phyloP scores from a whole-genome alignment of 2,113 vertebrate species.

The Pungitius pungitius region DNA sequence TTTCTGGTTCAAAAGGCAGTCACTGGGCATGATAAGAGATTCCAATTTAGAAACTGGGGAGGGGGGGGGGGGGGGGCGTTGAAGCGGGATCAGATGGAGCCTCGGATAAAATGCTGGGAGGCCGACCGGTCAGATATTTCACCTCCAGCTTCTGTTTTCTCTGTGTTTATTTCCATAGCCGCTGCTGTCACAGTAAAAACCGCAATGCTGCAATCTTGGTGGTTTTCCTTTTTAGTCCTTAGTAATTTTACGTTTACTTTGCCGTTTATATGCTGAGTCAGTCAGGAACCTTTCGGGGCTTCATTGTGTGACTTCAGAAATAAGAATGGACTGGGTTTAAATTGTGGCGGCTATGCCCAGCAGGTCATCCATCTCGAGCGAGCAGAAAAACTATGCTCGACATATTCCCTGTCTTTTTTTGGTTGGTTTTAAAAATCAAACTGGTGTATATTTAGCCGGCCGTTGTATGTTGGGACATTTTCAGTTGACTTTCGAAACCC shows the following conservation, averaged over 20 bases:
- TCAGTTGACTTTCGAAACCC: background rate
- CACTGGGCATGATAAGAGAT: conserved; percentile 55
- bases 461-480: background rate
- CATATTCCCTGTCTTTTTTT: background rate
- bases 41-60: conserved; percentile 60
- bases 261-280: conserved; percentile 46
- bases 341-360: conserved; percentile 28
- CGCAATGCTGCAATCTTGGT: conserved; percentile 50
- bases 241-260: conserved; percentile 56
- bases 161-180: conserved; percentile 59
- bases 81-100: conserved; percentile 66
- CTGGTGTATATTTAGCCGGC: conserved; percentile 18
- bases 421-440: conserved; percentile 1
- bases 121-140: conserved; percentile 33
- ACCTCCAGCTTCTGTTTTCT: conserved; percentile 48
- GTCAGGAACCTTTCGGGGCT: conserved; percentile 9
- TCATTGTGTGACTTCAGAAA: conserved; percentile 42
- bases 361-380: conserved; percentile 18
- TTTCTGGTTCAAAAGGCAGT: conserved; percentile 62
- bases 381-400: background rate
- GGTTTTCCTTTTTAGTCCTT: conserved; percentile 37
- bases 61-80: too few species aligned
- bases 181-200: conserved; percentile 47
- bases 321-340: conserved; percentile 22
- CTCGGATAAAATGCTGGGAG: conserved; percentile 39